These are phyloP conservation scores for Pseudobourletiella spinata DNA, from an alignment of 1,140 invertebrate genomes.

Conservation along the genomic window DNA sequence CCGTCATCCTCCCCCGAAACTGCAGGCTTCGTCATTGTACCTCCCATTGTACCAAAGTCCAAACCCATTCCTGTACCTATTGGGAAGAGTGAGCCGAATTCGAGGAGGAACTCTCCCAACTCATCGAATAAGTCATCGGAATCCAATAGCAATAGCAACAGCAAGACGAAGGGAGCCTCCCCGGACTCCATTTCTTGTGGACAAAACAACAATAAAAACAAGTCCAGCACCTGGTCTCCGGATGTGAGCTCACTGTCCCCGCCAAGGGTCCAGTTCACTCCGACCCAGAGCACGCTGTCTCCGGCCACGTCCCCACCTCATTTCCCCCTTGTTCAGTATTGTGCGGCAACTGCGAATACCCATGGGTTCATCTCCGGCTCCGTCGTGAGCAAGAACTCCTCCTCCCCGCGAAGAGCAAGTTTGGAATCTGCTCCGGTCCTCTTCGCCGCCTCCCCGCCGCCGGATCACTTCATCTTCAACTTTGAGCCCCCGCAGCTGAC, in stretches of 20 bases:
- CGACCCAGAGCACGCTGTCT: conserved; percentile 28
- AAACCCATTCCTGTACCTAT: conserved; percentile 35
- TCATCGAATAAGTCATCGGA: conserved; percentile 11
- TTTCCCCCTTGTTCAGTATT: conserved; percentile 33
- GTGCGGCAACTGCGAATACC: conserved; percentile 11
- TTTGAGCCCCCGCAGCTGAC: conserved; percentile 85
- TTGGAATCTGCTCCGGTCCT: conserved; percentile 36
- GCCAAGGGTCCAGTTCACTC: conserved; percentile 54
- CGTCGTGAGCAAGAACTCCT: conserved; percentile 5
- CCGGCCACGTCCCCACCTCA: conserved; percentile 31
- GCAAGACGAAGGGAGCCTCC: neutral
- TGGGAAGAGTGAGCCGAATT: conserved; percentile 30
- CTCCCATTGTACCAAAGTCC: conserved; percentile 44
- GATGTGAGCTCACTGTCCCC: conserved; percentile 76
- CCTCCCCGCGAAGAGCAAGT: conserved; percentile 36
- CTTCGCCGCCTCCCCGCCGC: conserved; percentile 45
- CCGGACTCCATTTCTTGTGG: neutral
- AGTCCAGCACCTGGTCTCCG: conserved; percentile 18
- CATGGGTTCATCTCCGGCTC: conserved; percentile 6
- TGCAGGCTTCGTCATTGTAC: conserved; percentile 67
- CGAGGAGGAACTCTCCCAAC: conserved; percentile 27
- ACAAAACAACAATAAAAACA: conserved; percentile 22
- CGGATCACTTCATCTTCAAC: conserved; percentile 54
- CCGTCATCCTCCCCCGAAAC: conserved; percentile 30
- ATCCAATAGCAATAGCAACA: conserved; percentile 13